Evolutionary conservation across 2,797 vertebrate genomes (phyloP), one percentile per base, ranked within the genome.

Genomic region (Enteromius radiatus): DNA sequence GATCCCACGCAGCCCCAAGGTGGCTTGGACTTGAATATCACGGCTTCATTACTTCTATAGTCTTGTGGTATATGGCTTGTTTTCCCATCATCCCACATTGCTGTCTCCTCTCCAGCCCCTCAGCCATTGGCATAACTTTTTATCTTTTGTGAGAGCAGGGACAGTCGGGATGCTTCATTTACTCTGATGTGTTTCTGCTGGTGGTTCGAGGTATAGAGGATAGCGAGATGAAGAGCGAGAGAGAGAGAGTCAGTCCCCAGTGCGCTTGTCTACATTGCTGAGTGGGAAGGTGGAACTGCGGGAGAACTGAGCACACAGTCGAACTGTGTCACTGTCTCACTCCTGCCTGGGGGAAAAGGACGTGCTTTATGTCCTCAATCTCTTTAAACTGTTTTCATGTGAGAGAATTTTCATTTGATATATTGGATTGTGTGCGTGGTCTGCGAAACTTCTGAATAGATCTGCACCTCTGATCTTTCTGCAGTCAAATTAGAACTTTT

Each of bases 321-420:
- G 17, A 47, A 78, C 68, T 31, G 17, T 75, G 52, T 75, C 47
- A 67, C 31, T 67, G 38, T 73, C 43, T 67, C 23, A n/a, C 26
- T 43, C 9, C 36, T 21, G 61, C 77, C 73, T 82, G 36, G 28
- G 52, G 69, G 15, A 54, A 74, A 70, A 65, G 45, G 45, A 9
- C 17, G 67, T 41, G 21, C 47, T 74, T 56, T 45, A 80, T 85
- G 82, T 84, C 71, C 74, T 59, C 81, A 43, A 89, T 84, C 54
- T 47, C 74, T 73, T 84, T 56, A 52, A 87, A 87, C 80, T 85
- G 78, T 86, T 71, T 76, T 65, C 41, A 81, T 73, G 54, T 73
- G 49, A 23, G 80, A 88, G 56, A 17, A 88, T 83, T 86, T 90
- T 91, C 23, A 91, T 90, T 90, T 88, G 81, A 87, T 87, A 64